Conservation (phyloP, 2,888 invertebrate species). For the Drosophila antonietae region DNA sequence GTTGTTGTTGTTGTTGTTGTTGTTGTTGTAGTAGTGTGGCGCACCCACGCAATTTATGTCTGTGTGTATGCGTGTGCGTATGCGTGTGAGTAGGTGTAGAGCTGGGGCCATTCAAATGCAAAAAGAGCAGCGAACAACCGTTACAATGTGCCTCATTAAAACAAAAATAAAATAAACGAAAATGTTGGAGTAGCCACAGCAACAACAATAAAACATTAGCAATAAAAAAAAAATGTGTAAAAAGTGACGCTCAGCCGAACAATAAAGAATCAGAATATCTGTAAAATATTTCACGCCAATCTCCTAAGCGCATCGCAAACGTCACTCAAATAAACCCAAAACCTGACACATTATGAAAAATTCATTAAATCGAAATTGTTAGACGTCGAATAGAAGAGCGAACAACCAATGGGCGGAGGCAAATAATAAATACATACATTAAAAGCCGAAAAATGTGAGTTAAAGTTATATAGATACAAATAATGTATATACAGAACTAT, state of each 20-base stretch:
- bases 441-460: not conserved
- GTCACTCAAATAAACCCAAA: constrained; percentile 35
- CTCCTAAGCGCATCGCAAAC: constrained; percentile 54
- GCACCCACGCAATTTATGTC: constrained; percentile 62
- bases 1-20: constrained; percentile 27
- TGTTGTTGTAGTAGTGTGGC: constrained; percentile 38
- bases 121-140: constrained; percentile 74
- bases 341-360: constrained; percentile 36
- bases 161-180: constrained; percentile 40
- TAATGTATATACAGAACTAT: not conserved
- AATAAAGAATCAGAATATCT: constrained; percentile 57
- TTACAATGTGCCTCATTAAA: constrained; percentile 76
- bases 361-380: constrained; percentile 54
- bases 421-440: not conserved
- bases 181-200: constrained; percentile 44
- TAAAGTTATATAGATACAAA: not conserved
- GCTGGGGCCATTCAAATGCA: constrained; percentile 73
- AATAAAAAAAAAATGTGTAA: constrained; percentile 66
- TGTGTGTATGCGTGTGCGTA: constrained; percentile 18
- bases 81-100: constrained; percentile 18
- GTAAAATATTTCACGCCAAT: constrained; percentile 76
- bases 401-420: constrained; percentile 27
- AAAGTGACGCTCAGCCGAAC: constrained; percentile 66
- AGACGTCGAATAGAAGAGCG: constrained; percentile 30
- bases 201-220: constrained; percentile 51